These are phyloP conservation scores for Agonopterix subpropinquella DNA, from an alignment of 2,888 invertebrate genomes.

Conservation along the genomic window DNA sequence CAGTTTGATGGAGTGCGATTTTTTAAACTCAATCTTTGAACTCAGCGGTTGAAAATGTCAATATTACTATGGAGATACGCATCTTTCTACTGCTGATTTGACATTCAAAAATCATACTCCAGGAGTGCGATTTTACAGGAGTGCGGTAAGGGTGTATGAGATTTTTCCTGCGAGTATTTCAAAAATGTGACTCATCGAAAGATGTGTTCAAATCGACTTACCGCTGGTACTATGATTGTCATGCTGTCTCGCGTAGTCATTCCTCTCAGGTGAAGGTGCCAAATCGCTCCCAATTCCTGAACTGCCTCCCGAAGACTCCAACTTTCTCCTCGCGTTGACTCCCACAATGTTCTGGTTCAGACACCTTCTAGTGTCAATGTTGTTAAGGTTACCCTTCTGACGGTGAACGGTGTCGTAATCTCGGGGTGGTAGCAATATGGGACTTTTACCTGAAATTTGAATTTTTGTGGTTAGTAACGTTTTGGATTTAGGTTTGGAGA, in stretches of 20 bases:
- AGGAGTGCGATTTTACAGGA: too few species aligned
- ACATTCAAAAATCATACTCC: too few species aligned
- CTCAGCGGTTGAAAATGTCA: too few species aligned
- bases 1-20: too few species aligned
- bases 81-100: too few species aligned
- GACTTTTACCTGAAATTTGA: conserved; percentile 69
- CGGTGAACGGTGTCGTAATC: conserved; percentile 96
- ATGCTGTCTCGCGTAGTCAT: conserved; percentile 61
- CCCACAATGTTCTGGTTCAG: conserved; percentile 81
- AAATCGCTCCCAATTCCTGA: conserved; percentile 93
- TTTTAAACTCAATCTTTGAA: too few species aligned
- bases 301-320: conserved; percentile 86
- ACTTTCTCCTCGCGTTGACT: conserved; percentile 62
- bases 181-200: too few species aligned
- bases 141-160: too few species aligned
- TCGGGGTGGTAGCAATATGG: conserved; percentile 91
- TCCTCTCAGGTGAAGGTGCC: conserved; percentile 86
- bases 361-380: conserved; percentile 75
- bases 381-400: conserved; percentile 67
- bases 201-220: conserved; percentile 38
- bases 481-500: too few species aligned
- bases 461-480: too few species aligned
- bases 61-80: too few species aligned
- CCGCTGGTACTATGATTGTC: conserved; percentile 80
- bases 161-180: too few species aligned